A percentile compares a stretch with the other conserved stretches of the same genome.
phyloP scores from a whole-genome alignment of 2,888 invertebrate genomes.

The Leptopilina drosophilae region DNA sequence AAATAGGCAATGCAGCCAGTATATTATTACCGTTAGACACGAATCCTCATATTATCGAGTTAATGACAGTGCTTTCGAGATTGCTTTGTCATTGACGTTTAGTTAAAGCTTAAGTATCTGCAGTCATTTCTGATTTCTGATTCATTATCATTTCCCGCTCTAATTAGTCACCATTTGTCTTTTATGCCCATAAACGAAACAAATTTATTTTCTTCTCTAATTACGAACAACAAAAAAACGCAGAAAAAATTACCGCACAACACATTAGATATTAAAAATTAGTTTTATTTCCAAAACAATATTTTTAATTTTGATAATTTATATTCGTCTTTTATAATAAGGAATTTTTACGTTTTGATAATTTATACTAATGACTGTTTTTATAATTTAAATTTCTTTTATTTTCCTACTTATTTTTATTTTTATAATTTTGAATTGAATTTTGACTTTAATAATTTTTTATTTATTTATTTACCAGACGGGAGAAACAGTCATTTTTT shows the following conservation, averaged over 20 bases:
- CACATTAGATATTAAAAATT: not conserved
- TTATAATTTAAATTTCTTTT: too few relatives aligned
- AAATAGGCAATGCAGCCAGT: constrained; percentile 34
- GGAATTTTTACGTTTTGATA: too few relatives aligned
- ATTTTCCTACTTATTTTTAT: too few relatives aligned
- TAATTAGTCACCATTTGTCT: constrained; percentile 13
- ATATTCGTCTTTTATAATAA: too few relatives aligned
- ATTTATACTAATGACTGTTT: too few relatives aligned
- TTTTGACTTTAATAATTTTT: too few relatives aligned
- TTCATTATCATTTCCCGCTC: constrained; percentile 13
- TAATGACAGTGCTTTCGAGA: constrained; percentile 31
- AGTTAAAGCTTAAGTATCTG: constrained; percentile 22
- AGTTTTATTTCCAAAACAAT: too few relatives aligned
- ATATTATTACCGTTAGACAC: constrained; percentile 37
- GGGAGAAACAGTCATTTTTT: too few relatives aligned
- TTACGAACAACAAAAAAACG: too few relatives aligned
- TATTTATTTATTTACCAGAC: too few relatives aligned
- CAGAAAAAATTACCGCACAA: not conserved
- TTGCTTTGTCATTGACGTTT: constrained; percentile 37
- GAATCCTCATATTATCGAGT: constrained; percentile 34
- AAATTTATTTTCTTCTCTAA: not conserved
- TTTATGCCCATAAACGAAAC: not conserved
- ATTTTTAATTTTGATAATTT: too few relatives aligned
- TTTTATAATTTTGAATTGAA: too few relatives aligned
- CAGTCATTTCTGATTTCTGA: constrained; percentile 18